Evolutionary conservation across 2,888 invertebrate species (phyloP), one percentile per base, ranked within the genome.

Genomic region (Thecophora atra): DNA sequence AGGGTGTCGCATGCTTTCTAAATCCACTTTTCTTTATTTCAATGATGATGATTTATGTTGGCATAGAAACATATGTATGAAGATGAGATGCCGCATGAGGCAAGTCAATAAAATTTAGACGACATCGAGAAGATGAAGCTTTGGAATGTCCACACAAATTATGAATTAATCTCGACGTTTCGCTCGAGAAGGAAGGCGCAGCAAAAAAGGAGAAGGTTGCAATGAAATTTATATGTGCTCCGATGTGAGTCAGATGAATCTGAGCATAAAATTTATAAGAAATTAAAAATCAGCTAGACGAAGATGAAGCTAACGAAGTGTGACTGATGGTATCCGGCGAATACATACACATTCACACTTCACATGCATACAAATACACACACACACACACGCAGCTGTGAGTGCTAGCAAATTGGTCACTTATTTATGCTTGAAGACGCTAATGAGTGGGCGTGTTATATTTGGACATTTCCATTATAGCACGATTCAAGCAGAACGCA

Each of bases 401-500:
- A 71, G 64, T 69, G 74, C 67, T 67, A 62, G 73, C 74, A 74
- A 74, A 74, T 74, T 74, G 73, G 74, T 71, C 74, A 71, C 73
- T 73, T 73, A 74, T 74, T 73, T 73, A 70, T 66, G 51, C 19
- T 51, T 28, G 51, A 30, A 37, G 67, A 51, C 72, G 66, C 72
- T 74, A 80, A 80, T 79, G 77, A 76, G 74, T 74, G 73, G 77
- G 78, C 78, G 77, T 76, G 76, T 75, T 77, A 74, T 77, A 77
- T 75, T 72, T 72, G 78, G 75, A 78, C 77, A 79, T 78, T 79
- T 78, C n/a, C 81, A 83, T 82, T 82, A 81, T 77, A 73, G 78
- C 78, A 78, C 78, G 78, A 79, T 77, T 80, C 79, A 78, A 78
- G 81, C 78, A 81, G 82, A 81, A 81, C 81, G 79, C 82, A 82